phyloP scores from a whole-genome alignment of 2,797 vertebrate genomes.

The Diplodus sargus region DNA sequence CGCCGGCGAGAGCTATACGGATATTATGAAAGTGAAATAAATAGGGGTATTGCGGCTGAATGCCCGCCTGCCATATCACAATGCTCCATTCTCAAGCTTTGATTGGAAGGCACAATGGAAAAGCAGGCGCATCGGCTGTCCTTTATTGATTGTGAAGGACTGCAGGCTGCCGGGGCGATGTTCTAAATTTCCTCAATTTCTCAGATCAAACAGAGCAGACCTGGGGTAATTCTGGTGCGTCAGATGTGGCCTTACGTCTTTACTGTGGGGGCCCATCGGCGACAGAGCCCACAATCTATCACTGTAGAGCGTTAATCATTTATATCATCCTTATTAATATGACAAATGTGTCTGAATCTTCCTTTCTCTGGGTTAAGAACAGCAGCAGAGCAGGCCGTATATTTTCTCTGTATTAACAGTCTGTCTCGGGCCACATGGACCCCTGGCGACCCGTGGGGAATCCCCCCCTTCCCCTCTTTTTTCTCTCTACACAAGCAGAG shows the following conservation, averaged over 20 bases:
- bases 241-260: slow-evolving; percentile 52
- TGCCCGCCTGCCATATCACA: slow-evolving; percentile 35
- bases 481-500: slow-evolving; percentile 24
- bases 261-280: slow-evolving; percentile 57
- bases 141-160: slow-evolving; percentile 54
- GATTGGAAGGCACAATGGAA: slow-evolving; percentile 34
- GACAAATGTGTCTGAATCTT: slow-evolving; percentile 71
- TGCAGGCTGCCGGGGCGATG: slow-evolving; percentile 10
- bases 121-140: slow-evolving; percentile 1
- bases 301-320: slow-evolving; percentile 74
- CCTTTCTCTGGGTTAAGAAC: slow-evolving; percentile 48
- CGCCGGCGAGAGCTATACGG: slow-evolving; percentile 43
- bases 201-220: slow-evolving; percentile 55
- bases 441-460: slow-evolving; percentile 59
- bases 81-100: slow-evolving; percentile 48
- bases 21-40: slow-evolving; percentile 70
- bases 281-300: slow-evolving; percentile 59
- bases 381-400: slow-evolving; percentile 65
- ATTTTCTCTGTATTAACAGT: slow-evolving; percentile 71
- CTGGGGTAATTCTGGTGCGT: slow-evolving; percentile 24
- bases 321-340: slow-evolving; percentile 74
- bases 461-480: slow-evolving; percentile 39
- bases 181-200: slow-evolving; percentile 26
- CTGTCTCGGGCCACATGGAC: slow-evolving; percentile 69
- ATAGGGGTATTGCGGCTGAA: slow-evolving; percentile 54